phyloP scores from a whole-genome alignment of 1,140 invertebrate genomes.

The Sinonovacula constricta region DNA sequence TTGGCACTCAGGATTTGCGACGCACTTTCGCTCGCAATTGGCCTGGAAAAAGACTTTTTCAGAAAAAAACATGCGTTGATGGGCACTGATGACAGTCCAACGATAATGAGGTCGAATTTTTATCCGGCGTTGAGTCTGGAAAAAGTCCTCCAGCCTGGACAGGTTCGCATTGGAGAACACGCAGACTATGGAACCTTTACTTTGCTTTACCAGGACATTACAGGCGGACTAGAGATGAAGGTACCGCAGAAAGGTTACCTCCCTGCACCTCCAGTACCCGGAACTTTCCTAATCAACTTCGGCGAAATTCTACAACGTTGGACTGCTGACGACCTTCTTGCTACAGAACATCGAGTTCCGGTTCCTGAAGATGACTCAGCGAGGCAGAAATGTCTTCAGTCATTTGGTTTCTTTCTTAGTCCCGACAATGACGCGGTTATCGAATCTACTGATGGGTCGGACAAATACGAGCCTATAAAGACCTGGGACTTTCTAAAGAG shows the following conservation, averaged over 20 bases:
- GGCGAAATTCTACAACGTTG: slow-evolving; percentile 51
- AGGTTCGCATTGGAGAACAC: slow-evolving; percentile 85
- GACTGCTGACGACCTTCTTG: slow-evolving; percentile 48
- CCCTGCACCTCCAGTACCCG: slow-evolving; percentile 24
- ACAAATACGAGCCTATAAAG: slow-evolving; percentile 59
- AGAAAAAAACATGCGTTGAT: neutral
- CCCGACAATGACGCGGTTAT: slow-evolving; percentile 83
- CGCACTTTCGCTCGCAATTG: neutral
- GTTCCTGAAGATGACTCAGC: slow-evolving; percentile 83
- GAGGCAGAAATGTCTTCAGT: slow-evolving; percentile 83
- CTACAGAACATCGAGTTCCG: slow-evolving; percentile 84
- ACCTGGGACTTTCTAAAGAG: slow-evolving; percentile 62
- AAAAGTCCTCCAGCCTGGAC: slow-evolving; percentile 58
- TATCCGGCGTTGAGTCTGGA: neutral
- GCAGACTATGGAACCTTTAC: slow-evolving; percentile 88
- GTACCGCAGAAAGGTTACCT: slow-evolving; percentile 12
- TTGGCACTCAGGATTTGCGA: neutral
- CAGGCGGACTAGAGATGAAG: slow-evolving; percentile 74
- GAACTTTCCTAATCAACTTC: slow-evolving; percentile 39
- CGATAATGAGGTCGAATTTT: neutral
- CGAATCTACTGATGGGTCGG: slow-evolving; percentile 80
- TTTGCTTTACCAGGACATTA: slow-evolving; percentile 83
- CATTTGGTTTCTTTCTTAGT: slow-evolving; percentile 88
- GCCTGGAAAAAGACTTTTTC: neutral
- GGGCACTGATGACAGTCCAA: neutral